phyloP scores from a whole-genome alignment of 2,113 vertebrate genomes.

The Eretmochelys imbricata region DNA sequence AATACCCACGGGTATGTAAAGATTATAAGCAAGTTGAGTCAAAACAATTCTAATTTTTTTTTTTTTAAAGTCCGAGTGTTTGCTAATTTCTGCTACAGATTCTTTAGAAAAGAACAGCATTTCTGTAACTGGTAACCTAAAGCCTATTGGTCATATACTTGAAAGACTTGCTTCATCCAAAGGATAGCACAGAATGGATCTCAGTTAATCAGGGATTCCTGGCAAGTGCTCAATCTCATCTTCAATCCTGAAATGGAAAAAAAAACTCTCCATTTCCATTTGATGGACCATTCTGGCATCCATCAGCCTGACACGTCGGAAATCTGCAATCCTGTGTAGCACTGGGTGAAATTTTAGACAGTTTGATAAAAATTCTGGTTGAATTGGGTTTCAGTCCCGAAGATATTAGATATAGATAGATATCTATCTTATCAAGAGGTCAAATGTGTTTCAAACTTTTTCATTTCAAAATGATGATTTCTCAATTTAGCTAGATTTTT shows the following conservation, averaged over 20 bases:
- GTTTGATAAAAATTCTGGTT: background rate
- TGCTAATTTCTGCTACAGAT: background rate
- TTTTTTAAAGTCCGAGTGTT: background rate
- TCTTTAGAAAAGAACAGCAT: rapidly evolving
- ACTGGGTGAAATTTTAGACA: background rate
- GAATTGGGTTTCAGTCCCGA: background rate
- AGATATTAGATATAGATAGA: background rate
- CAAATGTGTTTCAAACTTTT: background rate
- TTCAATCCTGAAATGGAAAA: background rate
- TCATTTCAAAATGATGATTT: background rate
- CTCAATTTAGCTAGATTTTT: background rate
- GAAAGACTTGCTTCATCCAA: background rate
- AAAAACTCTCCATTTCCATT: background rate
- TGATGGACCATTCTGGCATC: background rate
- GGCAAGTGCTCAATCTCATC: no score
- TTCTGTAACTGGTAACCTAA: rapidly evolving
- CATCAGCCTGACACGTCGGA: background rate
- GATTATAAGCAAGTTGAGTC: no score
- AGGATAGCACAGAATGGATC: no score
- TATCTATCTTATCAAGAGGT: background rate
- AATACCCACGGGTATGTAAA: background rate
- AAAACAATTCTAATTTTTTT: no score
- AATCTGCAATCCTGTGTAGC: background rate
- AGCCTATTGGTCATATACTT: rapidly evolving
- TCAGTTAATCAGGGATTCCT: background rate